These are phyloP conservation scores for Smittia aterrima DNA, from an alignment of 2,888 invertebrate species.

Conservation along the genomic window DNA sequence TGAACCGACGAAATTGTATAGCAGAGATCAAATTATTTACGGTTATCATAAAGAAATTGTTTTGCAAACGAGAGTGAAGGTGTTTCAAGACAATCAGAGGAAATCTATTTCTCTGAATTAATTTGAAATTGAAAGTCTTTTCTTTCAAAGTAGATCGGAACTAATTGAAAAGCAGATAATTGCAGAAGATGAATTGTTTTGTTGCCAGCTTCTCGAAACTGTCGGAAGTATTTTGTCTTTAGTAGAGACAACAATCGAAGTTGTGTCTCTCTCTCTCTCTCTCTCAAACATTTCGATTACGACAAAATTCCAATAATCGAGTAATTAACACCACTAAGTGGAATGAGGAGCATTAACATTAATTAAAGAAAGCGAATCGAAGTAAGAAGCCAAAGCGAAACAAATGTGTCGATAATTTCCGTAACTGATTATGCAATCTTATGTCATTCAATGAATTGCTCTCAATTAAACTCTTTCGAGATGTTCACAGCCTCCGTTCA, in stretches of 20 bases:
- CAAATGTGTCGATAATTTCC: background rate
- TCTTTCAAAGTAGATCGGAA: background rate
- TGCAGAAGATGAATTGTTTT: background rate
- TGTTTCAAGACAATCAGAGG: background rate
- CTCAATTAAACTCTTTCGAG: background rate
- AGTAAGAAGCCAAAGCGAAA: background rate
- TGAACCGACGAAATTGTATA: background rate
- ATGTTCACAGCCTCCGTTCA: background rate
- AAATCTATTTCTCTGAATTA: background rate
- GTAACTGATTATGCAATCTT: background rate
- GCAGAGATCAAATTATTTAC: background rate
- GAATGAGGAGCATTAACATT: background rate
- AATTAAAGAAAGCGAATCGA: background rate
- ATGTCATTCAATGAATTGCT: background rate
- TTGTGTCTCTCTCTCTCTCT: background rate
- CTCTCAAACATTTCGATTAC: background rate
- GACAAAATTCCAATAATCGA: background rate
- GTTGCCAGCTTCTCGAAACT: background rate
- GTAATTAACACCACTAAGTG: background rate
- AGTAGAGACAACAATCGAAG: background rate
- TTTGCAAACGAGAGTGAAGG: background rate
- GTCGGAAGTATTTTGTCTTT: background rate
- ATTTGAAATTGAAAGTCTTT: background rate
- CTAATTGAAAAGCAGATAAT: background rate
- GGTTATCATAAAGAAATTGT: background rate